A percentile compares a stretch with the other conserved stretches of the same genome.
Evolutionary conservation across 2,888 invertebrate genomes (phyloP).

Genomic region (Agonopterix arenella): DNA sequence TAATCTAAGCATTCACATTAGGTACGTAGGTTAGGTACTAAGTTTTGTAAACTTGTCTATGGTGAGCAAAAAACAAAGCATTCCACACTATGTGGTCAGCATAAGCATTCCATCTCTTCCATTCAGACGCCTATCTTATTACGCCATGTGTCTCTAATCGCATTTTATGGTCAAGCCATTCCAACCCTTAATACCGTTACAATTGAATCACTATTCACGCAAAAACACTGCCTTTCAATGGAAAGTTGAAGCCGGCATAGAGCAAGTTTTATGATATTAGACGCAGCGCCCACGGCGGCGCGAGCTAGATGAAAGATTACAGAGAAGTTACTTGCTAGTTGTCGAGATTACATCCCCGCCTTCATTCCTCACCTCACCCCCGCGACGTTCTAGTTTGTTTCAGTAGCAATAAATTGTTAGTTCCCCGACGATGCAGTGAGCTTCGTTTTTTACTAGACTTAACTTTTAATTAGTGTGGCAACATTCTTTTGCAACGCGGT

Average conservation of each 20-base stretch:
- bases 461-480: background rate
- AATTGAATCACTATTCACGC: background rate
- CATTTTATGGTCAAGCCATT: too few relatives aligned
- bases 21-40: too few relatives aligned
- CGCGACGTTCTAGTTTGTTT: conserved; percentile 32
- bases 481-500: too few relatives aligned
- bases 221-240: conserved; percentile 24
- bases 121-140: too few relatives aligned
- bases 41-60: too few relatives aligned
- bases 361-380: conserved; percentile 15
- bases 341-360: conserved; percentile 36
- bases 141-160: too few relatives aligned
- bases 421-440: conserved; percentile 16
- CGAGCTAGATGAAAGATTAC: conserved; percentile 44
- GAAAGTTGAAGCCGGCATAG: conserved; percentile 29
- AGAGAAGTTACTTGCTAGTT: conserved; percentile 24
- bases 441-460: conserved; percentile 13
- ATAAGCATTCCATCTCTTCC: too few relatives aligned
- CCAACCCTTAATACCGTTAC: too few relatives aligned
- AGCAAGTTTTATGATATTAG: conserved; percentile 38
- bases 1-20: too few relatives aligned
- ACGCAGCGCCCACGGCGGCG: conserved; percentile 13
- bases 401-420: conserved; percentile 35
- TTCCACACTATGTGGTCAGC: too few relatives aligned
- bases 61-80: too few relatives aligned